A percentile compares a stretch with the other conserved stretches of the same genome.
Evolutionary conservation across 2,888 invertebrate species (phyloP).

Genomic region (Melieria omissa): DNA sequence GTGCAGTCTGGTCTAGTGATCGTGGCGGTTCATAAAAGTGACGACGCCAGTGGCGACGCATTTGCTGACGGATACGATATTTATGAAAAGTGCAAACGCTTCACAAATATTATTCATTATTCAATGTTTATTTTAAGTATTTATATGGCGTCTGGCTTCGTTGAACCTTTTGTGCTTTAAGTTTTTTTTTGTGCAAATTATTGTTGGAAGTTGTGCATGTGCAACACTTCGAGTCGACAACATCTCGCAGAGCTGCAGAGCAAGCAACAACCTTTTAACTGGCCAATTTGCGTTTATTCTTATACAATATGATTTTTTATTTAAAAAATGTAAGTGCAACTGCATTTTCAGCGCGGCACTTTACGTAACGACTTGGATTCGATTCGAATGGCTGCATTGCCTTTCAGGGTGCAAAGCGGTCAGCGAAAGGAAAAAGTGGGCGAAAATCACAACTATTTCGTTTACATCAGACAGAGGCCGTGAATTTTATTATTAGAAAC

Average conservation of each 20-base stretch:
- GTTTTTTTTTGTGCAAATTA: neutral
- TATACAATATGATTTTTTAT: too few relatives aligned
- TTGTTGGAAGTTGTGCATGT: neutral
- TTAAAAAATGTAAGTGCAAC: too few relatives aligned
- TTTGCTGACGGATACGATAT: too few relatives aligned
- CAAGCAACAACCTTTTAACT: too few relatives aligned
- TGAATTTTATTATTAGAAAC: slow-evolving; percentile 43
- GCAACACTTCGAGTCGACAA: neutral
- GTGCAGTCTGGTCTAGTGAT: too few relatives aligned
- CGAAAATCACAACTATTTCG: neutral
- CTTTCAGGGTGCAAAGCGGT: slow-evolving; percentile 32
- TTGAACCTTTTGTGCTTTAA: neutral
- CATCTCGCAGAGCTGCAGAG: too few relatives aligned
- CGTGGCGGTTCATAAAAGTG: too few relatives aligned
- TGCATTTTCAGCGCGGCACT: neutral
- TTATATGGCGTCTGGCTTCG: neutral
- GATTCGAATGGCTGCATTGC: neutral
- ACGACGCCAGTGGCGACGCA: too few relatives aligned
- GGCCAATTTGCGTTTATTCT: too few relatives aligned
- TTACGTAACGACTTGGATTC: slow-evolving; percentile 1
- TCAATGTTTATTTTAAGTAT: too few relatives aligned
- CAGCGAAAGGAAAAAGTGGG: slow-evolving; percentile 6
- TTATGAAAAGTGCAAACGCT: too few relatives aligned
- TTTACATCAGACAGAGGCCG: slow-evolving; percentile 37
- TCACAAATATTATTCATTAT: too few relatives aligned